Conservation (phyloP, 1,140 invertebrate genomes). For the Leptoteleia sp. region DNA sequence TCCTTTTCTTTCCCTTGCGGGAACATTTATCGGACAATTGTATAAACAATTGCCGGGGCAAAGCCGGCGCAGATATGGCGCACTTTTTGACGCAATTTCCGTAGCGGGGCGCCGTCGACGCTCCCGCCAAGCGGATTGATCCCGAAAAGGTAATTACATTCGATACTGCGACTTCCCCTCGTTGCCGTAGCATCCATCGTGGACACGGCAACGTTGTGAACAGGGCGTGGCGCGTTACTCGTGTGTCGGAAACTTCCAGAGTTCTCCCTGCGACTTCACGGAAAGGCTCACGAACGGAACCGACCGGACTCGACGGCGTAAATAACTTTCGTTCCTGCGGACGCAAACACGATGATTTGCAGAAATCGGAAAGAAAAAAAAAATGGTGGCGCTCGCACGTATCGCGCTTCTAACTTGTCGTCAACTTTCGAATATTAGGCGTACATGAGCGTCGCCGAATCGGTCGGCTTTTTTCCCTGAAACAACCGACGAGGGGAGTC, state of each 20-base stretch:
- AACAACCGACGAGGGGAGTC: not conserved
- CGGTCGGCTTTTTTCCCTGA: too few species aligned
- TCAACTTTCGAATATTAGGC: conserved; percentile 33
- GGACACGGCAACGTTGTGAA: conserved; percentile 73
- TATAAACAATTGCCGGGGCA: too few species aligned
- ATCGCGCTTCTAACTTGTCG: conserved; percentile 26
- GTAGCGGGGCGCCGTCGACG: too few species aligned
- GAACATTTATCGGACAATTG: too few species aligned
- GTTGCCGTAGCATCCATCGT: conserved; percentile 72
- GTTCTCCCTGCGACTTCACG: conserved; percentile 47
- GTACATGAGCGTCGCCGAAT: too few species aligned
- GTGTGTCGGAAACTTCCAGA: conserved; percentile 62
- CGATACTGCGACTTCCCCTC: conserved; percentile 52
- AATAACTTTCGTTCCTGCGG: conserved; percentile 40
- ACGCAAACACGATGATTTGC: conserved; percentile 50
- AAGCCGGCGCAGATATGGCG: too few species aligned
- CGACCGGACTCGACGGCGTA: conserved; percentile 18
- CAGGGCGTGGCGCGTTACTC: conserved; percentile 74
- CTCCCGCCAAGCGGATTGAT: conserved; percentile 23
- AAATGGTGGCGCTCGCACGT: conserved; percentile 26
- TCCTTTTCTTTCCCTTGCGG: too few species aligned
- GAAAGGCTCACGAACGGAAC: conserved; percentile 29
- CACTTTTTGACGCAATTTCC: too few species aligned
- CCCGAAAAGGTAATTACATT: conserved; percentile 53
- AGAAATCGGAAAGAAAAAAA: conserved; percentile 25